Evolutionary conservation across 2,113 vertebrate genomes (phyloP).

Genomic region (Solea solea): DNA sequence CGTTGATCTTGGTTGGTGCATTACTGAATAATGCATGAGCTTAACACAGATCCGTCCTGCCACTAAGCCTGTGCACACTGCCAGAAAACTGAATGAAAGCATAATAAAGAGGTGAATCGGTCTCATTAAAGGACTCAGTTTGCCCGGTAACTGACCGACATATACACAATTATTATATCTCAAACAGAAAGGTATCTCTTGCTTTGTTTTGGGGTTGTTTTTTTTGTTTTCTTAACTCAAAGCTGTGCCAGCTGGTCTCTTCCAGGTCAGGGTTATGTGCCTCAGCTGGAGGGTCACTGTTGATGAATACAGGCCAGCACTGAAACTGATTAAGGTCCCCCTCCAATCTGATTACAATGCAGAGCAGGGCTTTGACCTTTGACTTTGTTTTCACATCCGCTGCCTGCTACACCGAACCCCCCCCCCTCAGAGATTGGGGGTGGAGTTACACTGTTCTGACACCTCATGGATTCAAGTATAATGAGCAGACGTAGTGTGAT

Average conservation of each 20-base stretch:
- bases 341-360: slow-evolving; percentile 69
- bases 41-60: slow-evolving; percentile 29
- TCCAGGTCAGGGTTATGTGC: slow-evolving; percentile 42
- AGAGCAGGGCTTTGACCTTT: slow-evolving; percentile 53
- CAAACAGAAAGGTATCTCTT: slow-evolving; percentile 4
- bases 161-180: slow-evolving; percentile 6
- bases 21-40: slow-evolving; percentile 62
- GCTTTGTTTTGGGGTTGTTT: no score
- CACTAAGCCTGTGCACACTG: slow-evolving; percentile 10
- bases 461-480: slow-evolving; percentile 38
- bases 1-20: slow-evolving; percentile 36
- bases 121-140: slow-evolving; percentile 3
- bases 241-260: slow-evolving; percentile 51
- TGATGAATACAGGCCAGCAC: slow-evolving; percentile 55
- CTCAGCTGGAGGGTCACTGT: slow-evolving; percentile 64
- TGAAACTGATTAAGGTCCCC: slow-evolving; percentile 53
- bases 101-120: slow-evolving; percentile 1
- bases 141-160: background rate
- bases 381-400: slow-evolving; percentile 42
- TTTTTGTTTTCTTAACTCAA: slow-evolving; percentile 10
- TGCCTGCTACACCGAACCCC: slow-evolving; percentile 16
- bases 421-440: slow-evolving; percentile 26
- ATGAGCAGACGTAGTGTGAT: background rate
- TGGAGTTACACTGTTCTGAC: background rate
- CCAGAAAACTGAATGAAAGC: background rate